Evolutionary conservation across 2,797 vertebrate genomes (phyloP).

Genomic region (Chrosomus eos): DNA sequence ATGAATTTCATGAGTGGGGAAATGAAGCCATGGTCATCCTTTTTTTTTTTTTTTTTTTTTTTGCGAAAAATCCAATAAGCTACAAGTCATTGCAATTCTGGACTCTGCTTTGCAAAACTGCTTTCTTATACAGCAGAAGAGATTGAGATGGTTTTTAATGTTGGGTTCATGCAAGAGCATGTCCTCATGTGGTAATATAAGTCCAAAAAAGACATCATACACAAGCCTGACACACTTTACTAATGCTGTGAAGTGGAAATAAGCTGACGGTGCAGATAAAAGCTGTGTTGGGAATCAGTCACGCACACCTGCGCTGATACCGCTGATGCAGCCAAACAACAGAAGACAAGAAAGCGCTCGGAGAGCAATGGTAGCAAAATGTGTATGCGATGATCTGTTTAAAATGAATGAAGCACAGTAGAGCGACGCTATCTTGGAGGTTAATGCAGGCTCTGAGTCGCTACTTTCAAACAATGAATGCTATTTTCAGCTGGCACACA

Average conservation of each 20-base stretch:
- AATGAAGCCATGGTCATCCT: constrained; percentile 15
- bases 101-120: neutral
- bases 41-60: neutral
- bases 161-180: neutral
- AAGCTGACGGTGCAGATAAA: constrained; percentile 72
- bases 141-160: neutral
- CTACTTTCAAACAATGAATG: neutral
- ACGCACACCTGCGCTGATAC: constrained; percentile 58
- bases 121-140: neutral
- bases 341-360: constrained; percentile 32
- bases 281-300: constrained; percentile 67
- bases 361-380: constrained; percentile 35
- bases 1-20: constrained; percentile 49
- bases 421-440: neutral
- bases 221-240: constrained; percentile 54
- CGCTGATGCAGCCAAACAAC: constrained; percentile 69
- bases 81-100: constrained; percentile 27
- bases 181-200: constrained; percentile 35
- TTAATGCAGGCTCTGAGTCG: neutral
- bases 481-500: constrained; percentile 3
- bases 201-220: constrained; percentile 55
- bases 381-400: constrained; percentile 33
- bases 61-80: constrained; percentile 41
- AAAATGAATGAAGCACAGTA: constrained; percentile 29
- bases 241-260: constrained; percentile 60